Conservation (phyloP, 2,797 vertebrate species). For the Pterois miles region DNA sequence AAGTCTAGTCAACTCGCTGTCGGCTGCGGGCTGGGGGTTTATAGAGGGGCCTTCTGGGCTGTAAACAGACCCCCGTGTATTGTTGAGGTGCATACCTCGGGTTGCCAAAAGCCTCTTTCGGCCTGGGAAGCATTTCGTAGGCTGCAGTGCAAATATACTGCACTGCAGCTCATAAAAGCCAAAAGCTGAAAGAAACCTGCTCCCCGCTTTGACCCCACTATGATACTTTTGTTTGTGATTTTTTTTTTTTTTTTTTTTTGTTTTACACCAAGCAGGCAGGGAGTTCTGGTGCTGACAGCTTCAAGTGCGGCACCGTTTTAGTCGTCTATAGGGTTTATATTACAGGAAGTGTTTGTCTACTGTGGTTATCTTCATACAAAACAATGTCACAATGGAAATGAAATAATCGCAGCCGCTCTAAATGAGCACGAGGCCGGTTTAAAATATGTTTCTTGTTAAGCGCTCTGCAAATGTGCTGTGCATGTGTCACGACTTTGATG, state of each 20-base stretch:
- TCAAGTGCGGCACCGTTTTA: slow-evolving; percentile 30
- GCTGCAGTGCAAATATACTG: slow-evolving; percentile 74
- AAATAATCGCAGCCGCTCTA: slow-evolving; percentile 51
- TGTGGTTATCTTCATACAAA: slow-evolving; percentile 48
- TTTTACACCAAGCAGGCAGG: slow-evolving; percentile 21
- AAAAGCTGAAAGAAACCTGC: slow-evolving; percentile 66
- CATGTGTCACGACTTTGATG: slow-evolving; percentile 67
- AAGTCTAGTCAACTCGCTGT: slow-evolving; percentile 22
- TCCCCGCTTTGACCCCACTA: slow-evolving; percentile 51
- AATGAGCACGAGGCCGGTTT: slow-evolving; percentile 37
- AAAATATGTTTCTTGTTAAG: slow-evolving; percentile 70
- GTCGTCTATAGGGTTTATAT: slow-evolving; percentile 21
- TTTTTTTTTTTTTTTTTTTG: slow-evolving; percentile 18
- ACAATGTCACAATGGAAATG: slow-evolving; percentile 51
- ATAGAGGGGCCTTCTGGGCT: slow-evolving; percentile 73
- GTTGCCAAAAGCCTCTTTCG: slow-evolving; percentile 65
- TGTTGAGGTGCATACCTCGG: slow-evolving; percentile 71
- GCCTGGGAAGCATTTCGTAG: slow-evolving; percentile 72
- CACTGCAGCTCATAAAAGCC: slow-evolving; percentile 71
- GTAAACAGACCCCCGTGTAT: slow-evolving; percentile 81
- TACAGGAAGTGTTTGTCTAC: slow-evolving; percentile 58
- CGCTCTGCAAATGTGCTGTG: slow-evolving; percentile 51
- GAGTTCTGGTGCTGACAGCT: slow-evolving; percentile 45
- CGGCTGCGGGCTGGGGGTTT: slow-evolving; percentile 64
- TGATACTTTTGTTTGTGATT: slow-evolving; percentile 59